A percentile compares a stretch with the other conserved stretches of the same genome.
Conservation (phyloP, 2,888 invertebrate genomes). For the Aspidapion aeneum region DNA sequence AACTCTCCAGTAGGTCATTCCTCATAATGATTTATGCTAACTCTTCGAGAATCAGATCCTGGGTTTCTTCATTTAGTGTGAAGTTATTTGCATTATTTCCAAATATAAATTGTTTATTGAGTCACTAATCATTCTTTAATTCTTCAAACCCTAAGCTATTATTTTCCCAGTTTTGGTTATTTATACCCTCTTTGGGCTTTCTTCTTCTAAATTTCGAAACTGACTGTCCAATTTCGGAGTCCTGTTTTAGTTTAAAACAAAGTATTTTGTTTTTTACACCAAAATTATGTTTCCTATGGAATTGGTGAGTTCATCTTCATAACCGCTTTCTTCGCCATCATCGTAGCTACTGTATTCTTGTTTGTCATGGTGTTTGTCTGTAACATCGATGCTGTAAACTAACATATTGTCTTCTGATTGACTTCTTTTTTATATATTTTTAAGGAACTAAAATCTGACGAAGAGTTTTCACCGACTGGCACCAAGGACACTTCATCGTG, state of each 20-base stretch:
- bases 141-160: too few relatives aligned
- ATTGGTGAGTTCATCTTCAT: slow-evolving; percentile 66
- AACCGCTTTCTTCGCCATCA: slow-evolving; percentile 76
- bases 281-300: slow-evolving; percentile 45
- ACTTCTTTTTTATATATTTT: slow-evolving; percentile 46
- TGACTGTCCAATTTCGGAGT: too few relatives aligned
- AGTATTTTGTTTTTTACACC: too few relatives aligned
- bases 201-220: too few relatives aligned
- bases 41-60: slow-evolving; percentile 41
- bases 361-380: slow-evolving; percentile 40
- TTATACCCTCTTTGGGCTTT: too few relatives aligned
- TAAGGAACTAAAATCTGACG: slow-evolving; percentile 45
- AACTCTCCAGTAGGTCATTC: slow-evolving; percentile 42
- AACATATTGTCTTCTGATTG: slow-evolving; percentile 39
- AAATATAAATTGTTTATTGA: too few relatives aligned
- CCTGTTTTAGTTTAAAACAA: too few relatives aligned
- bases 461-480: slow-evolving; percentile 44
- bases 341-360: slow-evolving; percentile 75
- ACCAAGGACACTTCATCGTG: slow-evolving; percentile 47
- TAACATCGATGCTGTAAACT: slow-evolving; percentile 49
- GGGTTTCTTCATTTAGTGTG: slow-evolving; percentile 38
- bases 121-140: too few relatives aligned
- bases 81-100: slow-evolving; percentile 13
- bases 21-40: slow-evolving; percentile 39
- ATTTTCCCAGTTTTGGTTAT: too few relatives aligned